A percentile compares a stretch with the other conserved stretches of the same genome.
These are phyloP conservation scores for Hylaeus volcanicus DNA, from an alignment of 1,140 invertebrate species.

Conservation along the genomic window DNA sequence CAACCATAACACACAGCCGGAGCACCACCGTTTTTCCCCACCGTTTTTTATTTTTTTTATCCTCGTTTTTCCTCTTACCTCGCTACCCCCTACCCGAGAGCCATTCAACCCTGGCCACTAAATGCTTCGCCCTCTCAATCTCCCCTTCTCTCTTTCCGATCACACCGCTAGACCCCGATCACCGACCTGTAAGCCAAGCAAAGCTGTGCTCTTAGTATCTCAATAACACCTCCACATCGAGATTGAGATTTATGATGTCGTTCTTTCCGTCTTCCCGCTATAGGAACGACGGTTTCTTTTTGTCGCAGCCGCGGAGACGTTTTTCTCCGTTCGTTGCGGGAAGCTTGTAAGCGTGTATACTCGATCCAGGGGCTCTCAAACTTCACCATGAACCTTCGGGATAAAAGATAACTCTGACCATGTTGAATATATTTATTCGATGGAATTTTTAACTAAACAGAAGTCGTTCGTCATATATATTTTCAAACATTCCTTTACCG, in stretches of 20 bases:
- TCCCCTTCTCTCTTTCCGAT: slow-evolving; percentile 43
- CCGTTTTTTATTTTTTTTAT: slow-evolving; percentile 17
- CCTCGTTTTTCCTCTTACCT: background rate
- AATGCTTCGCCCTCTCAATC: slow-evolving; percentile 20
- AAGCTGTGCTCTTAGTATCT: slow-evolving; percentile 58
- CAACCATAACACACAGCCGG: slow-evolving; percentile 69
- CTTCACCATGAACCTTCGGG: too few species aligned
- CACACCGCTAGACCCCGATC: slow-evolving; percentile 47
- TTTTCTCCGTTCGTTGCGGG: slow-evolving; percentile 7
- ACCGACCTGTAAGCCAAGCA: slow-evolving; percentile 73
- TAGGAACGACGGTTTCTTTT: background rate
- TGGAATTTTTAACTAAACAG: too few species aligned
- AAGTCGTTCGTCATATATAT: too few species aligned
- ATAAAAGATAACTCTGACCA: too few species aligned
- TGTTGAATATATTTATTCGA: too few species aligned
- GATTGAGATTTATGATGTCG: slow-evolving; percentile 34
- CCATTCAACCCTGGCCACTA: slow-evolving; percentile 19
- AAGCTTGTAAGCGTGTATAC: slow-evolving; percentile 21
- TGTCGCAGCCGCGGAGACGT: background rate
- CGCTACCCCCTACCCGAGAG: slow-evolving; percentile 36
- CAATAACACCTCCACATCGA: slow-evolving; percentile 4
- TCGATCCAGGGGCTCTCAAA: background rate
- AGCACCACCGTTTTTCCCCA: slow-evolving; percentile 12
- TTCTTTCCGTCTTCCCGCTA: background rate
- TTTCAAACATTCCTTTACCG: too few species aligned